Conservation (phyloP, 2,888 invertebrate species). For the Glaucopsyche alexis region DNA sequence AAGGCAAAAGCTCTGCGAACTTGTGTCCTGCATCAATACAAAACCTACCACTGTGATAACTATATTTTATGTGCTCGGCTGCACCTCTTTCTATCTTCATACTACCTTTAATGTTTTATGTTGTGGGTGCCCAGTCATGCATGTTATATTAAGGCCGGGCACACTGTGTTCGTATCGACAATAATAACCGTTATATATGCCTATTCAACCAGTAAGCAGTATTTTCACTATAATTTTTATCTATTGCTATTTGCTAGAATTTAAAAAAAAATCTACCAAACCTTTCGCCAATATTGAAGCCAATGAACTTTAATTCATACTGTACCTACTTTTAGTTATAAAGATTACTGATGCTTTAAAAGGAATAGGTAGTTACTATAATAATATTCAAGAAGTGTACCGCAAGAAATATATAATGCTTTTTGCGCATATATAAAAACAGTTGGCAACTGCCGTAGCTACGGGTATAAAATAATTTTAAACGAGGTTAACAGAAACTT, state of each 20-base stretch:
- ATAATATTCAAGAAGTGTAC: not conserved
- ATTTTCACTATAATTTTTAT: not conserved
- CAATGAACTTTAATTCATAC: not conserved
- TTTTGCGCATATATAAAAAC: not conserved
- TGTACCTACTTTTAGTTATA: not conserved
- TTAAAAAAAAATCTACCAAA: not conserved
- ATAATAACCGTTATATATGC: not conserved
- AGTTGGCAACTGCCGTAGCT: constrained; percentile 14
- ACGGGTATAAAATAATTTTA: constrained; percentile 22
- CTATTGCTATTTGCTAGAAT: not conserved
- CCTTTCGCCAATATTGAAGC: not conserved
- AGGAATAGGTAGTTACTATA: not conserved
- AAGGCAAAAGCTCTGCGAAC: no score
- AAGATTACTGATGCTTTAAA: not conserved
- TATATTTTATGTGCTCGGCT: no score
- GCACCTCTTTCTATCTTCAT: no score
- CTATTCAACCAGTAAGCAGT: not conserved
- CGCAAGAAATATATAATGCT: not conserved
- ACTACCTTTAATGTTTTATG: not conserved
- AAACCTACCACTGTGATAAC: no score
- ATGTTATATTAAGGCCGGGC: not conserved
- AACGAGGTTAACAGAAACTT: constrained; percentile 32
- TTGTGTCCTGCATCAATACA: no score
- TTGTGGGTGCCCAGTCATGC: not conserved
- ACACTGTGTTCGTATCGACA: not conserved